Evolutionary conservation across 2,113 vertebrate genomes (phyloP).

Genomic region (Gymnogyps californianus): DNA sequence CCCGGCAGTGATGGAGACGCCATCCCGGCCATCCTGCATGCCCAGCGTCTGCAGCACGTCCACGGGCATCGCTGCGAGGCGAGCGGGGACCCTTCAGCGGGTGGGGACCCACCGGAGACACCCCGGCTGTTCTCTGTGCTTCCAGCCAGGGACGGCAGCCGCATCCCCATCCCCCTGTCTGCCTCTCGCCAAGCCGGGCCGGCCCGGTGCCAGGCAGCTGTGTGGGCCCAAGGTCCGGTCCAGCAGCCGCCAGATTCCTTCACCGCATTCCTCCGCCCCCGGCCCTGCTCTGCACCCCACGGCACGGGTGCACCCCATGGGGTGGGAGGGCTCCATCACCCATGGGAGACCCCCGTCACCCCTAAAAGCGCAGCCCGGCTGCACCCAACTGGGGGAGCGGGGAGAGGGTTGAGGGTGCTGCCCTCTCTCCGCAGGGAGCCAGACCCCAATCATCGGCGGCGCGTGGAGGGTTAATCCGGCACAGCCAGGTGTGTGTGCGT

Average conservation of each 20-base stretch:
- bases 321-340: neutral
- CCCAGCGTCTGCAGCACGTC: constrained; percentile 80
- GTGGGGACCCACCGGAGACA: neutral
- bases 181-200: neutral
- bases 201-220: neutral
- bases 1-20: constrained; percentile 78
- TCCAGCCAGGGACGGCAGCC: neutral
- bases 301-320: neutral
- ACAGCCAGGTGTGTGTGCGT: neutral
- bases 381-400: neutral
- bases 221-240: neutral
- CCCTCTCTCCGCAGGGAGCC: neutral
- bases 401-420: neutral
- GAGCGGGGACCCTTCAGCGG: neutral
- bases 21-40: constrained; percentile 75
- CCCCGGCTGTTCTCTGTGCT: neutral
- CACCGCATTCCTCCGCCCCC: neutral
- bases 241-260: neutral
- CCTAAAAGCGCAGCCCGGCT: neutral
- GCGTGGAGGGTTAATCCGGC: neutral
- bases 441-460: neutral
- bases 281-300: neutral
- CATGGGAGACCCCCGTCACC: neutral
- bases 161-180: neutral
- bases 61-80: constrained; percentile 67